Evolutionary conservation across 2,888 invertebrate species (phyloP), one percentile per base, ranked within the genome.

Genomic region (Ichneumoninae sp.): DNA sequence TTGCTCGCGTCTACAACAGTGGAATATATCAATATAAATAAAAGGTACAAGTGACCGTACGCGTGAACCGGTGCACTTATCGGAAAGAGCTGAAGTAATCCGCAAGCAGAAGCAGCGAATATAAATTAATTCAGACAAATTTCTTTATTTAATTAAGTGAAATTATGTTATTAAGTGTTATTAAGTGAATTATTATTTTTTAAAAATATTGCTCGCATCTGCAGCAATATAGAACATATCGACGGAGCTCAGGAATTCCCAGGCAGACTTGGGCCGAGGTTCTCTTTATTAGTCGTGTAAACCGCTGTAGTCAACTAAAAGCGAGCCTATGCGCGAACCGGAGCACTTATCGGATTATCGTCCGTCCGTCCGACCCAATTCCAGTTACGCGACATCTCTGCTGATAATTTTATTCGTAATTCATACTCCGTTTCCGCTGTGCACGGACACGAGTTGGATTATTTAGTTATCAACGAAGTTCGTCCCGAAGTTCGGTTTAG

Each of bases 321-420:
- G 50, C 33, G 44, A 52, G 50, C 47, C 36, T 33, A 22, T 70
- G n/a, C 69, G 40, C 50, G 19, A 44, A 50, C 52, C 54, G 52
- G 16, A 40, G 22, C 72, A 79, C 78, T 78, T 78, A 69, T 68
- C 62, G 70, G 57, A 68, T 74, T 68, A 54, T 69, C 47, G 50
- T 40, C n/a, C 13, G 40, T 7, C 52, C 57, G 52, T 50, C 16
- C 60, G 13, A 62, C 47, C 47, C 22, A 33, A 50, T 69, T 69
- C 44, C 3, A 7, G 13, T 30, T 26, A 5, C 62, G 33, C 62
- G 62, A 52, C 30, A n/a, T 50, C 1, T 6, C 16, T 1, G 5
- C 33, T 33, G 6, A 52, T 13, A 52, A 50, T 36, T 30, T 47
- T 54, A 33, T 68, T 57, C 52, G 54, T 13, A 33, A 40, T 66